These are phyloP conservation scores for Caenorhabditis sp. DNA, from an alignment of 2,888 invertebrate species.

Conservation along the genomic window DNA sequence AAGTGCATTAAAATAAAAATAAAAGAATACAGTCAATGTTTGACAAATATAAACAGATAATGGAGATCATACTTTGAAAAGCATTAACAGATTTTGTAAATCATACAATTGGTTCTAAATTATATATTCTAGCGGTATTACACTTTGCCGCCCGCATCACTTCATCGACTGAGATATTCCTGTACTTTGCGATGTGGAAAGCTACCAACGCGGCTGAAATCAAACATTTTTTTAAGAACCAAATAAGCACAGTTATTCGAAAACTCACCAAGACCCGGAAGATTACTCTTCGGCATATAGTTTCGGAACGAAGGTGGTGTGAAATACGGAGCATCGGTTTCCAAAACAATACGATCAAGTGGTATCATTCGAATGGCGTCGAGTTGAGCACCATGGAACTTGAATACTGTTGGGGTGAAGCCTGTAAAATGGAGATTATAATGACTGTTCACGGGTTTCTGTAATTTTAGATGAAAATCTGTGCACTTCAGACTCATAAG, in stretches of 20 bases:
- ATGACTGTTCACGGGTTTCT: no score
- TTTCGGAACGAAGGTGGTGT: constrained; percentile 64
- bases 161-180: constrained; percentile 18
- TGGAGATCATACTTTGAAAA: no score
- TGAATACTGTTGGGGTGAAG: constrained; percentile 17
- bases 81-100: no score
- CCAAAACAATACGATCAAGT: constrained; percentile 72
- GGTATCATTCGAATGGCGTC: constrained; percentile 72
- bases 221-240: no score
- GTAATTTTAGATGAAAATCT: no score
- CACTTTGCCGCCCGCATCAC: constrained; percentile 29
- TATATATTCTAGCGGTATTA: constrained; percentile 27
- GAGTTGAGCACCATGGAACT: constrained; percentile 56
- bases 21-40: no score
- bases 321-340: constrained; percentile 75
- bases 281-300: constrained; percentile 8
- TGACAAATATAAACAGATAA: no score
- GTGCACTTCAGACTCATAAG: no score
- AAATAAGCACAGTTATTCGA: no score
- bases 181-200: constrained; percentile 18
- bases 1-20: not conserved
- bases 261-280: constrained; percentile 38
- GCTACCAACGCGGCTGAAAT: constrained; percentile 35
- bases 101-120: no score
- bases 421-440: no score